Percentiles rank a stretch among this genome's conserved stretches.
phyloP scores from a whole-genome alignment of 2,797 vertebrate genomes.

The Fringilla coelebs region DNA sequence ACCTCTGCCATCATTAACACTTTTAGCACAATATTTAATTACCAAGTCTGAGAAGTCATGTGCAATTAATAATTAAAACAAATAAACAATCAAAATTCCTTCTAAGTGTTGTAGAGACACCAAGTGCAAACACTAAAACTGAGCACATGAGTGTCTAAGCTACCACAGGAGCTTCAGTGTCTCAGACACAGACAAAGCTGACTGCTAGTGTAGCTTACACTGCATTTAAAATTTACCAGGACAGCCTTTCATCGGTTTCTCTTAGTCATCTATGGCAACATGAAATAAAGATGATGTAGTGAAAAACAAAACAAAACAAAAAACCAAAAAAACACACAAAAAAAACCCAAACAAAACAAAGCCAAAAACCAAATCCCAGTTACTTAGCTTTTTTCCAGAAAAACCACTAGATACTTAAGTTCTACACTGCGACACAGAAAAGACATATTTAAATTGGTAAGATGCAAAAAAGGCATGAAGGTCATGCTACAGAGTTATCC shows the following conservation, averaged over 20 bases:
- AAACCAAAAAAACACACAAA: background rate
- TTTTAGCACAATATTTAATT: background rate
- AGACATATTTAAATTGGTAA: conserved; percentile 68
- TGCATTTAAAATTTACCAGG: background rate
- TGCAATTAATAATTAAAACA: background rate
- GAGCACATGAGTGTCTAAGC: background rate
- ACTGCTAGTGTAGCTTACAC: background rate
- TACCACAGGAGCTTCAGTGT: accelerated
- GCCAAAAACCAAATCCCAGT: background rate
- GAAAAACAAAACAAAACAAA: background rate
- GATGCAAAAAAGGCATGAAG: conserved; percentile 68
- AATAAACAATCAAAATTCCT: background rate
- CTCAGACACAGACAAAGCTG: background rate
- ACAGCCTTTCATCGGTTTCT: background rate
- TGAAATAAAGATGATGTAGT: background rate
- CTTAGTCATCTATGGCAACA: background rate
- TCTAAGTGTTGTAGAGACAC: background rate
- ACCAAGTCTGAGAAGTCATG: background rate
- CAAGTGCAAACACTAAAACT: background rate
- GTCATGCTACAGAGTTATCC: conserved; percentile 63
- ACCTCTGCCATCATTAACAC: background rate
- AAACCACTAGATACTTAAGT: background rate
- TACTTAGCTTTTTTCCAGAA: background rate
- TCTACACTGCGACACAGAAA: background rate
- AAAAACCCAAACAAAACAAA: background rate